These are phyloP conservation scores for Ctena decussata DNA, from an alignment of 2,888 invertebrate genomes.

Conservation along the genomic window DNA sequence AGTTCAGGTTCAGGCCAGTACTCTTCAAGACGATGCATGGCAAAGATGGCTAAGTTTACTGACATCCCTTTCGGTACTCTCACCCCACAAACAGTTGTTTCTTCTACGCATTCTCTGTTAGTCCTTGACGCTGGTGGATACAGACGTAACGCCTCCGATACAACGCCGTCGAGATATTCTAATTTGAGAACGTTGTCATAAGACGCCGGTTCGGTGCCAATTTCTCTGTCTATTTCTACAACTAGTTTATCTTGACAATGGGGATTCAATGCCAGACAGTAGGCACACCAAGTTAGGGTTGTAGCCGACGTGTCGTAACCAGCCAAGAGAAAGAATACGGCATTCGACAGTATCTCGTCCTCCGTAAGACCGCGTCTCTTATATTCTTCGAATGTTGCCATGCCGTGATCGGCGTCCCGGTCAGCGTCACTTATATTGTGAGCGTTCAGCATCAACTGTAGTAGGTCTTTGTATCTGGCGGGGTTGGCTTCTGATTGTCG, in stretches of 20 bases:
- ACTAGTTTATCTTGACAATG: constrained; percentile 85
- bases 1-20: constrained; percentile 70
- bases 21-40: constrained; percentile 63
- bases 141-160: constrained; percentile 68
- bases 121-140: constrained; percentile 63
- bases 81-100: constrained; percentile 60
- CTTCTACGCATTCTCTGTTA: constrained; percentile 50
- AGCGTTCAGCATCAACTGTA: constrained; percentile 48
- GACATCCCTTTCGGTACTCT: constrained; percentile 64
- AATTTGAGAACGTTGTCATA: constrained; percentile 63
- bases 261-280: constrained; percentile 86
- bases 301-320: constrained; percentile 88
- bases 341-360: constrained; percentile 77
- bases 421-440: neutral
- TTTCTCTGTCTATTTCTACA: constrained; percentile 56
- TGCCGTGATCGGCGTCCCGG: neutral
- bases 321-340: constrained; percentile 87
- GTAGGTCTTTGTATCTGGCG: constrained; percentile 27
- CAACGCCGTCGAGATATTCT: constrained; percentile 64
- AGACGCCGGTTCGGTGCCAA: constrained; percentile 23
- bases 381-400: neutral
- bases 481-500: neutral
- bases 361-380: constrained; percentile 63
- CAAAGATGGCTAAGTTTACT: constrained; percentile 57
- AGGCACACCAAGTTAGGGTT: constrained; percentile 86